Evolutionary conservation across 2,888 invertebrate genomes (phyloP).

Genomic region (Andricus curvator): DNA sequence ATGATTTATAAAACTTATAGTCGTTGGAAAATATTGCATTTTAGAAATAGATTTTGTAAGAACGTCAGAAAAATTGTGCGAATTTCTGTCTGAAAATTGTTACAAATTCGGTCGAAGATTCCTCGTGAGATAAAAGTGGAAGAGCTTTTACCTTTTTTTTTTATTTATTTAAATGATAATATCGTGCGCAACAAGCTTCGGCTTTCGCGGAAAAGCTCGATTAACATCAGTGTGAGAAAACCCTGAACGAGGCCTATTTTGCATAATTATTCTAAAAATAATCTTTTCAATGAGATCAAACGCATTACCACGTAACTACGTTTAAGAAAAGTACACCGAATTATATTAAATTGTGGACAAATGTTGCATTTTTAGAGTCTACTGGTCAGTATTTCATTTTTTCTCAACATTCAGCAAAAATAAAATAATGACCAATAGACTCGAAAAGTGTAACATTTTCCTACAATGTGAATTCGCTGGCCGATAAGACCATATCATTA

Average conservation of each 20-base stretch:
- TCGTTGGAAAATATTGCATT: slow-evolving; percentile 5
- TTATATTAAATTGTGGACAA: not conserved
- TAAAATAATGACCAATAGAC: too few relatives aligned
- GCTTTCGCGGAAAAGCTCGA: slow-evolving; percentile 10
- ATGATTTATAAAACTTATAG: slow-evolving; percentile 20
- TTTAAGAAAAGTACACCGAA: slow-evolving; percentile 23
- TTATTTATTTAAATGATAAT: not conserved
- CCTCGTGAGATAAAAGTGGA: slow-evolving; percentile 14
- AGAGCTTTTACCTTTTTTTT: slow-evolving; percentile 17
- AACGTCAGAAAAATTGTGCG: slow-evolving; percentile 5
- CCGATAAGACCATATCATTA: not conserved
- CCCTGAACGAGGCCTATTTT: slow-evolving; percentile 20
- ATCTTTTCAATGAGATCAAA: slow-evolving; percentile 34
- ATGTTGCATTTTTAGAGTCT: not conserved
- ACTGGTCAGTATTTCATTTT: too few relatives aligned
- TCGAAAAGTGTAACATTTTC: not conserved
- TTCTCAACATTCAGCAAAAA: too few relatives aligned
- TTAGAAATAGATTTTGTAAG: slow-evolving; percentile 27
- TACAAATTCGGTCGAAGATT: slow-evolving; percentile 14
- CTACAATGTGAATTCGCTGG: not conserved
- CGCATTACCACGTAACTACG: slow-evolving; percentile 23
- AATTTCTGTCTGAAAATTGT: not conserved
- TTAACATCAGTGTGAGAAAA: slow-evolving; percentile 33
- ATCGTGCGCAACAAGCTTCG: slow-evolving; percentile 3
- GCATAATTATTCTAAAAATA: slow-evolving; percentile 8